Base-by-base conservation (phyloP, 2,888 invertebrate species). In the Furcula furcula region DNA sequence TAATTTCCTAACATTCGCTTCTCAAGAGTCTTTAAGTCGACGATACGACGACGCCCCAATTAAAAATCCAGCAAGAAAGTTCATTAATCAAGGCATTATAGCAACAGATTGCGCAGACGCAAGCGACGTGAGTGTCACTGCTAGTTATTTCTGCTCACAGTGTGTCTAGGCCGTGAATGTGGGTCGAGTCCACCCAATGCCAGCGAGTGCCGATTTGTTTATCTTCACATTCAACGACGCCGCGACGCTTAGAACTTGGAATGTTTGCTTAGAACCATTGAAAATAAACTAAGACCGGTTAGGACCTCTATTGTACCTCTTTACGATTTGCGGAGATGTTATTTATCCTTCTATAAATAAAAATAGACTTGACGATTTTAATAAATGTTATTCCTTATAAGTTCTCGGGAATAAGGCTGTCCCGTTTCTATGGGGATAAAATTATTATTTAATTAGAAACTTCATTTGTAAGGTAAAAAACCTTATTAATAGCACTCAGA, bases 81-180 rank as follows among this genome's bases (percentile, higher is more conserved):
- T 20, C 16, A 57, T 57, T 47, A 40, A 57, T 57, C 55, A 43
- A 4, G 31, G 21, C 20, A 37, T 34, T 35, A 25, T n/a, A 33
- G 42, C 23, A 10, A 20, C 40, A 40, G 26, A 7, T 14, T 26
- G 26, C 28, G 27, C 16, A 16, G 16, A 18, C 28, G 28, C 28
- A 28, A 14, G 9, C 28, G 1, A 5, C 25, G 11, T 13, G 47
- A 56, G 56, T 64, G 62, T 58, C 55, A 55, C 51, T 50, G 55
- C 38, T 46, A 48, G 55, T 45, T 70, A 68, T 69, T 66, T 69
- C 46, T 51, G 59, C 37, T 14, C 34, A 53, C 57, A 46, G 40
- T 41, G 48, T 67, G 72, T 72, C 72, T 72, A 72, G 71, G 72
- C 66, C 71, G 50, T 40, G 48, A 22, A 56, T 56, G 57, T 67